A percentile compares a stretch with the other conserved stretches of the same genome.
phyloP scores from a whole-genome alignment of 1,140 invertebrate species.

The Bombus superbus region DNA sequence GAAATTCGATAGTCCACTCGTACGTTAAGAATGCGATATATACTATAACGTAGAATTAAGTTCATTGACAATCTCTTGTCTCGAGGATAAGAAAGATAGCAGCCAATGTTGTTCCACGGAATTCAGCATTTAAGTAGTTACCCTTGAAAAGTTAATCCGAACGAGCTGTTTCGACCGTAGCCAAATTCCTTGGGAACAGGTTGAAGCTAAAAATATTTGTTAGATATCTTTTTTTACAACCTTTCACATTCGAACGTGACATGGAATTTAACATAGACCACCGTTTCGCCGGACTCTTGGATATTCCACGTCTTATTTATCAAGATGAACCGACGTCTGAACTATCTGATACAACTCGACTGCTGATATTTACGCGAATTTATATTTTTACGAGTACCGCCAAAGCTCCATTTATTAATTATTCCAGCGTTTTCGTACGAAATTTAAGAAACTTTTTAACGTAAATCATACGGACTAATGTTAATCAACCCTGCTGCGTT shows the following conservation, averaged over 20 bases:
- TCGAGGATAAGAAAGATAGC: neutral
- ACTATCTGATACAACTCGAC: too few relatives aligned
- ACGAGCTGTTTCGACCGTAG: slow-evolving; percentile 9
- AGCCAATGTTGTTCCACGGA: neutral
- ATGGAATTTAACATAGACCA: neutral
- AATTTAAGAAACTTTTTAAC: too few relatives aligned
- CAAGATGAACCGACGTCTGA: neutral
- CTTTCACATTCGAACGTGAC: slow-evolving; percentile 3
- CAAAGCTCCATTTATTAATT: neutral
- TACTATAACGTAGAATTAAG: neutral
- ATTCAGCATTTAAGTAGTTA: slow-evolving; percentile 17
- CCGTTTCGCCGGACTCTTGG: neutral
- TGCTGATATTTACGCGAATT: neutral
- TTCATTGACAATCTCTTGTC: slow-evolving; percentile 20
- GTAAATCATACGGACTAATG: too few relatives aligned
- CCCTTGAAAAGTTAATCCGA: slow-evolving; percentile 21
- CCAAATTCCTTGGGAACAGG: slow-evolving; percentile 22
- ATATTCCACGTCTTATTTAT: neutral
- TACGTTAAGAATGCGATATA: too few relatives aligned
- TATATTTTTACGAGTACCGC: neutral
- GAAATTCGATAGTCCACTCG: slow-evolving; percentile 29
- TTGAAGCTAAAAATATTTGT: slow-evolving; percentile 18
- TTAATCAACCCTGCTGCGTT: neutral
- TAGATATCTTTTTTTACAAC: neutral
- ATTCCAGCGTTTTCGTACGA: neutral